Percentiles rank a stretch among this genome's conserved stretches.
These are phyloP conservation scores for Percopsis transmontana DNA, from an alignment of 2,113 vertebrate species.

Conservation along the genomic window DNA sequence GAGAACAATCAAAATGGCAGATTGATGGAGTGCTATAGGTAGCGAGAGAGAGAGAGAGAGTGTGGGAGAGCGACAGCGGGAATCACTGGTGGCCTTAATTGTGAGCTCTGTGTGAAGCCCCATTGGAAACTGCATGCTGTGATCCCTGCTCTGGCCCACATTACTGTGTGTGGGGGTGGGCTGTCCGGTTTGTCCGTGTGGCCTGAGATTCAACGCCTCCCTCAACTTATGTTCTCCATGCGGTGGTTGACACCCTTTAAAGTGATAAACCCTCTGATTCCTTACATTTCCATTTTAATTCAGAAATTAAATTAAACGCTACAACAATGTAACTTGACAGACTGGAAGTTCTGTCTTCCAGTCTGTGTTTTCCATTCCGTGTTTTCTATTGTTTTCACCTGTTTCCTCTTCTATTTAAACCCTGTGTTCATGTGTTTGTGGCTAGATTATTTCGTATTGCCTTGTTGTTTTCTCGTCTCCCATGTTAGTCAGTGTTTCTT, in stretches of 20 bases:
- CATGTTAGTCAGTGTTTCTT: too few species aligned
- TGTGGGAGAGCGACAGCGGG: constrained; percentile 6
- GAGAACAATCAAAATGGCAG: background rate
- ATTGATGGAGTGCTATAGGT: background rate
- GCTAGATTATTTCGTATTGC: too few species aligned
- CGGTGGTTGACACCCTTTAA: constrained; percentile 17
- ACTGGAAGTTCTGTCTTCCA: too few species aligned
- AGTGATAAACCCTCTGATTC: background rate
- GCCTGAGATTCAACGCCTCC: constrained; percentile 3
- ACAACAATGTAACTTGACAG: too few species aligned
- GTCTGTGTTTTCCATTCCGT: too few species aligned
- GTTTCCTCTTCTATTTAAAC: too few species aligned
- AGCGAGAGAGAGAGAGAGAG: constrained; percentile 22
- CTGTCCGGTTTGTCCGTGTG: constrained; percentile 2
- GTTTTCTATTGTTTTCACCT: too few species aligned
- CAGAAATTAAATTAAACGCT: too few species aligned
- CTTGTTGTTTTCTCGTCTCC: too few species aligned
- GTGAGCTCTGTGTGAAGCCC: constrained; percentile 25
- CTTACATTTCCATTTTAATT: too few species aligned
- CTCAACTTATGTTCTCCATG: constrained; percentile 19
- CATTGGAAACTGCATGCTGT: constrained; percentile 20
- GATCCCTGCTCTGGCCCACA: constrained; percentile 1
- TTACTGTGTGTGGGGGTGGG: constrained; percentile 5
- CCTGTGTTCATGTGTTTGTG: too few species aligned
- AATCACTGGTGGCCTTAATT: constrained; percentile 26